phyloP scores from a whole-genome alignment of 2,113 vertebrate species.

The Sylvicapra grimmia region DNA sequence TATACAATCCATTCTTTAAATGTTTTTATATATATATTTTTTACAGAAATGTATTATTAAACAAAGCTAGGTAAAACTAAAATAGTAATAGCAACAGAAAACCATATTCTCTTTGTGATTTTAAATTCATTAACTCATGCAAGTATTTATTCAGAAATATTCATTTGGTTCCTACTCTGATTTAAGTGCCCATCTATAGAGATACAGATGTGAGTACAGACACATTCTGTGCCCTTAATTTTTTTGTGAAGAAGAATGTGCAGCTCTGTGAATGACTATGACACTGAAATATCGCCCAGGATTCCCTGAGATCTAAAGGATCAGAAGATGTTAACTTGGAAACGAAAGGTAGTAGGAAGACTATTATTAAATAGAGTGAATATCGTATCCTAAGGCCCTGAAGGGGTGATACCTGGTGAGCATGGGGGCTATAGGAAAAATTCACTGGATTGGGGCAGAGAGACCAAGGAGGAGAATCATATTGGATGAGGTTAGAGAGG shows the following conservation, averaged over 20 bases:
- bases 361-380: neutral
- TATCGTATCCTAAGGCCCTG: neutral
- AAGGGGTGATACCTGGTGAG: neutral
- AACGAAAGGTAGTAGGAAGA: neutral
- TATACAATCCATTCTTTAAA: neutral
- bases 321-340: neutral
- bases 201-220: neutral
- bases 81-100: neutral
- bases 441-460: neutral
- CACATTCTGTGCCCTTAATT: neutral
- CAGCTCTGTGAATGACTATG: constrained; percentile 22
- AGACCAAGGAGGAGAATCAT: neutral
- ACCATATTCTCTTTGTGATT: neutral
- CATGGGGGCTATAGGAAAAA: neutral
- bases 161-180: neutral
- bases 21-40: neutral
- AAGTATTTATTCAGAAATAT: neutral
- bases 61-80: neutral
- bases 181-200: neutral
- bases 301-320: neutral
- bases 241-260: neutral
- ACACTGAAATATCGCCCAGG: neutral
- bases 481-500: neutral
- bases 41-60: neutral
- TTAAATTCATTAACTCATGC: neutral